phyloP scores from a whole-genome alignment of 92 coral and sea anemone genomes.

The Nematostella vectensis region DNA sequence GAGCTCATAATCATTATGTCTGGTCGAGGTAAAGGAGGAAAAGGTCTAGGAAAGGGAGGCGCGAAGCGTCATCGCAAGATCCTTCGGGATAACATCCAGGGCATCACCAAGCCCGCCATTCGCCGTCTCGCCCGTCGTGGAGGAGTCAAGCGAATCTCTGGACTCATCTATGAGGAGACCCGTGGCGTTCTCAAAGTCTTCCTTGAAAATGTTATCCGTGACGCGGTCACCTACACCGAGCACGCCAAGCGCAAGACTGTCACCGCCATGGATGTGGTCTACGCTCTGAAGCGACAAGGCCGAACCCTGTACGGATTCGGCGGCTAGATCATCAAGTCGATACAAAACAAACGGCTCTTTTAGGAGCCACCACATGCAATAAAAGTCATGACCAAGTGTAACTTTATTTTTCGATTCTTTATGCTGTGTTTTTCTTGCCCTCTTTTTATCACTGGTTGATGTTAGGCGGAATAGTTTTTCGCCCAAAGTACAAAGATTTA shows the following conservation, averaged over 20 bases:
- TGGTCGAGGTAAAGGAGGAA: conserved; percentile 66
- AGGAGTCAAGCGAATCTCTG: conserved; percentile 1
- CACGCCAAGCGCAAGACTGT: conserved; percentile 1
- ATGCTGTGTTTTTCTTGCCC: too few relatives aligned
- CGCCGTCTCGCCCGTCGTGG: conserved; percentile 15
- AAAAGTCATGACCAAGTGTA: too few relatives aligned
- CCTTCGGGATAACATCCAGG: conserved; percentile 61
- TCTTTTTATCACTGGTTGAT: too few relatives aligned
- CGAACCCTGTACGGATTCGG: conserved; percentile 1
- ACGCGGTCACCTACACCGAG: conserved; percentile 1
- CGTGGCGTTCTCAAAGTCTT: conserved; percentile 1
- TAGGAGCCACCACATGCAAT: too few relatives aligned
- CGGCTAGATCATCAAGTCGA: too few relatives aligned
- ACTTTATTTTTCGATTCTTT: too few relatives aligned
- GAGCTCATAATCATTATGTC: too few relatives aligned
- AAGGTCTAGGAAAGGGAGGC: conserved; percentile 59
- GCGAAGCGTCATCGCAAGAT: conserved; percentile 61
- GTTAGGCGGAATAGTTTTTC: too few relatives aligned
- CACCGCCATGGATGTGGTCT: neutral
- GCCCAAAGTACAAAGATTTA: too few relatives aligned
- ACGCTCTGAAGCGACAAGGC: conserved; percentile 1
- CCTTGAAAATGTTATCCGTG: conserved; percentile 1
- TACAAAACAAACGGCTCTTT: too few relatives aligned
- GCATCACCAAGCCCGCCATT: conserved; percentile 55
- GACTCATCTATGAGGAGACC: conserved; percentile 1